Base-by-base conservation (phyloP, 64 coral and sea anemone species). In the Hydrozoanthus tunicans region DNA sequence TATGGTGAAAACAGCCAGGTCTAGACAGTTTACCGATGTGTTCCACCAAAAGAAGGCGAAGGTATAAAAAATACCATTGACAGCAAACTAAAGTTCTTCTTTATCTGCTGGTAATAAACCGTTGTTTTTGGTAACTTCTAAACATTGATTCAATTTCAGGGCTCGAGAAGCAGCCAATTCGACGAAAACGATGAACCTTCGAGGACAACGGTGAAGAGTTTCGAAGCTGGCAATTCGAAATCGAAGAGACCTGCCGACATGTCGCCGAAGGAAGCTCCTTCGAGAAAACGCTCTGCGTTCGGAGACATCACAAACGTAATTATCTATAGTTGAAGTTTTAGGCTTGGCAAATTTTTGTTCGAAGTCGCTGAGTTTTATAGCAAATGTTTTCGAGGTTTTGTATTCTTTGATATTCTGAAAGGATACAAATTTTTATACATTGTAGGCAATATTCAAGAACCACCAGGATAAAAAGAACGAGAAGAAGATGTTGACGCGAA, bases 251-350 rank as follows among this genome's bases (percentile, higher is more conserved):
- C 70, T 6, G 92, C 97, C 17, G 96, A 98, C 76, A 82, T 90
- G 59, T 99, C 97, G 4, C 94, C 97, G 0, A 70, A 94, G 10
- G 91, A 94, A 58, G 97, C 92, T 3, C 97, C 97, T n/a, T 93
- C 97, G 9, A 89, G 94, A 26, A 99, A 99, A 79, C 78, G 97
- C 76, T 93, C 97, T 65, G 97, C 94, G 0, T 99, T 99, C 59
- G 97, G 97, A 3, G 97, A 99, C 20, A 96, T 99, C 26, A 99
- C 97, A 56, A 99, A 99, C 63, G 97, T 99, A 92, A 85, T 92
- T 62, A 53, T 12, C 25, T 32, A 24, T 62, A 9, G 6, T 93
- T 88, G 70, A 32, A 62, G 25, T 25, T 81, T 6, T 61, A 2
- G 4, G 5, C 61, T 60, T 4, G 11, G n/a, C 10, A 9, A 78